Conservation (phyloP, 2,888 invertebrate genomes). For the Cyrtodaria siliqua region DNA sequence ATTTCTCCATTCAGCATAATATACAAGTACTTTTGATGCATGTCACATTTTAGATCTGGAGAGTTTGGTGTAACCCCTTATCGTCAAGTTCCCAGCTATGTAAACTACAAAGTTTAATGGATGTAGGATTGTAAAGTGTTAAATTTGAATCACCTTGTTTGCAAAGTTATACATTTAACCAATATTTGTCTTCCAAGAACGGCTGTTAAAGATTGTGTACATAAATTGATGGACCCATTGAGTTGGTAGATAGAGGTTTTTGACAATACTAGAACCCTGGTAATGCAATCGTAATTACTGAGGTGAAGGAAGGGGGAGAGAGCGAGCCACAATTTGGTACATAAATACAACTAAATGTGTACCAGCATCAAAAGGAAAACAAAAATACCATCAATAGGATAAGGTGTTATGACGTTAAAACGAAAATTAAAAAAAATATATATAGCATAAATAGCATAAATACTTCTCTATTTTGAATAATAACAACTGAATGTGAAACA, state of each 20-base stretch:
- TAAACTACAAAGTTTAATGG: slow-evolving; percentile 42
- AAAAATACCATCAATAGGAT: too few species aligned
- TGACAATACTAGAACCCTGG: slow-evolving; percentile 4
- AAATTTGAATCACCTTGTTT: slow-evolving; percentile 51
- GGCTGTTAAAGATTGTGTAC: slow-evolving; percentile 58
- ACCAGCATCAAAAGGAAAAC: too few species aligned
- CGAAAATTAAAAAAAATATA: too few species aligned
- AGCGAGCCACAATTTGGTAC: too few species aligned
- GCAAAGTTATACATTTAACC: slow-evolving; percentile 56
- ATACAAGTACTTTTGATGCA: slow-evolving; percentile 49
- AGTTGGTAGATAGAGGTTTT: slow-evolving; percentile 9
- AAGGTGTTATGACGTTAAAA: too few species aligned
- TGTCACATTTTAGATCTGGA: slow-evolving; percentile 41
- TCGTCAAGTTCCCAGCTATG: slow-evolving; percentile 31
- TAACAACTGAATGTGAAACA: too few species aligned
- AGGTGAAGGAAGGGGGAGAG: too few species aligned
- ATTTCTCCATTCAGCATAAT: slow-evolving; percentile 48
- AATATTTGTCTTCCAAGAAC: slow-evolving; percentile 61
- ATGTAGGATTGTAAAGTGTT: slow-evolving; percentile 50
- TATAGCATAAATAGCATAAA: too few species aligned
- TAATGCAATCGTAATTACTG: too few species aligned
- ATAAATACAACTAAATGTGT: too few species aligned
- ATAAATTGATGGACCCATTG: slow-evolving; percentile 50
- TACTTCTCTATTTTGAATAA: too few species aligned
- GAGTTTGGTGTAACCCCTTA: slow-evolving; percentile 48